Evolutionary conservation across 1,140 invertebrate genomes (phyloP).

Genomic region (Psilanteris sp.): DNA sequence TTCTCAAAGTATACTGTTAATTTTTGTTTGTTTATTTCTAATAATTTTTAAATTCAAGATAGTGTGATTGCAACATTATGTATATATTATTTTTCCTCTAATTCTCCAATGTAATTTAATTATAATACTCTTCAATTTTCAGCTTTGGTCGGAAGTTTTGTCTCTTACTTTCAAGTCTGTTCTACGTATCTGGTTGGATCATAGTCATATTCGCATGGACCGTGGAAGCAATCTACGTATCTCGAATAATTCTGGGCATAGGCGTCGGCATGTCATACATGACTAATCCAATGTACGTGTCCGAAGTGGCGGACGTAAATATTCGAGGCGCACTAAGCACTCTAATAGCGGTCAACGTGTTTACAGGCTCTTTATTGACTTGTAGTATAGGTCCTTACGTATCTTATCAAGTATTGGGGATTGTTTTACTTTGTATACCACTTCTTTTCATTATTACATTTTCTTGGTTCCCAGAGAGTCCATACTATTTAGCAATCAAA

Average conservation of each 20-base stretch:
- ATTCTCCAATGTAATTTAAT: background rate
- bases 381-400: slow-evolving; percentile 85
- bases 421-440: slow-evolving; percentile 80
- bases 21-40: too few species aligned
- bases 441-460: slow-evolving; percentile 84
- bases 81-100: too few species aligned
- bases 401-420: slow-evolving; percentile 81
- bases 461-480: slow-evolving; percentile 88
- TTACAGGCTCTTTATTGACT: slow-evolving; percentile 85
- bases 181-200: slow-evolving; percentile 85
- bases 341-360: slow-evolving; percentile 83
- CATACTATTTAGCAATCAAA: slow-evolving; percentile 84
- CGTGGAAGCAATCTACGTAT: slow-evolving; percentile 80
- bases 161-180: slow-evolving; percentile 83
- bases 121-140: slow-evolving; percentile 8
- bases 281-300: slow-evolving; percentile 85
- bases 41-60: too few species aligned
- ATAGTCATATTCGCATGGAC: slow-evolving; percentile 82
- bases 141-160: slow-evolving; percentile 85
- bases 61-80: too few species aligned
- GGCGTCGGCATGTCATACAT: slow-evolving; percentile 87
- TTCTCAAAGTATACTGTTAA: too few species aligned
- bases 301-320: slow-evolving; percentile 84
- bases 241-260: slow-evolving; percentile 83
- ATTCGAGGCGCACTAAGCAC: slow-evolving; percentile 86